Evolutionary conservation across 2,113 vertebrate genomes (phyloP).

Genomic region (Gadus macrocephalus): DNA sequence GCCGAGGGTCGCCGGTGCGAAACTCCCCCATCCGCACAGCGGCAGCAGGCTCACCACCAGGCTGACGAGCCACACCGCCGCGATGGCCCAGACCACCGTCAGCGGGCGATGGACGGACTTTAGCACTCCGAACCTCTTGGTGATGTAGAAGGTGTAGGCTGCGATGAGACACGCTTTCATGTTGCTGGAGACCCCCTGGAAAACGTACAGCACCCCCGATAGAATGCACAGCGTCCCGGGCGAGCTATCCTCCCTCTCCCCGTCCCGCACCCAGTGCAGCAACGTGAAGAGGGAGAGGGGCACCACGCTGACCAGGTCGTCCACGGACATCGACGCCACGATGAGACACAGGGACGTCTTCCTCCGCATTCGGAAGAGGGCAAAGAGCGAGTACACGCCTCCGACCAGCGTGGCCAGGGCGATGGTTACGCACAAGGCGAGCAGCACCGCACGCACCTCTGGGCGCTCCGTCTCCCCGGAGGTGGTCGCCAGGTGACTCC

Average conservation of each 20-base stretch:
- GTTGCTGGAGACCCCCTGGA: conserved; percentile 90
- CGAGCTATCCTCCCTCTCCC: conserved; percentile 21
- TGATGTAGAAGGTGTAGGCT: conserved; percentile 85
- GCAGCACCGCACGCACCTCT: conserved; percentile 70
- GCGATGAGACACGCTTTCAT: conserved; percentile 87
- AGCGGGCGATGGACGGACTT: conserved; percentile 52
- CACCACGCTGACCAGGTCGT: conserved; percentile 84
- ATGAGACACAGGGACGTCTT: conserved; percentile 81
- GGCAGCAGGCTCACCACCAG: conserved; percentile 79
- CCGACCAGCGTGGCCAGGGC: conserved; percentile 76
- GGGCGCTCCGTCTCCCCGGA: conserved; percentile 58
- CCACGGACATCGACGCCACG: conserved; percentile 86
- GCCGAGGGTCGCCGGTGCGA: conserved; percentile 79
- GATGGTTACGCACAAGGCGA: conserved; percentile 78
- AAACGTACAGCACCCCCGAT: conserved; percentile 85
- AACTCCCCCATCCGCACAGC: conserved; percentile 87
- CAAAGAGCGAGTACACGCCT: conserved; percentile 81
- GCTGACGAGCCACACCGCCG: conserved; percentile 78
- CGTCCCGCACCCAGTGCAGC: conserved; percentile 75
- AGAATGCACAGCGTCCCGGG: conserved; percentile 77
- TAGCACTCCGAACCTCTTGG: conserved; percentile 63
- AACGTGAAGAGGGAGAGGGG: conserved; percentile 83
- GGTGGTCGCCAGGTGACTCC: conserved; percentile 66
- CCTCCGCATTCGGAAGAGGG: conserved; percentile 76
- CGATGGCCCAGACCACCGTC: conserved; percentile 72